phyloP scores from a whole-genome alignment of 2,797 vertebrate species.

The Sparidentex hasta region DNA sequence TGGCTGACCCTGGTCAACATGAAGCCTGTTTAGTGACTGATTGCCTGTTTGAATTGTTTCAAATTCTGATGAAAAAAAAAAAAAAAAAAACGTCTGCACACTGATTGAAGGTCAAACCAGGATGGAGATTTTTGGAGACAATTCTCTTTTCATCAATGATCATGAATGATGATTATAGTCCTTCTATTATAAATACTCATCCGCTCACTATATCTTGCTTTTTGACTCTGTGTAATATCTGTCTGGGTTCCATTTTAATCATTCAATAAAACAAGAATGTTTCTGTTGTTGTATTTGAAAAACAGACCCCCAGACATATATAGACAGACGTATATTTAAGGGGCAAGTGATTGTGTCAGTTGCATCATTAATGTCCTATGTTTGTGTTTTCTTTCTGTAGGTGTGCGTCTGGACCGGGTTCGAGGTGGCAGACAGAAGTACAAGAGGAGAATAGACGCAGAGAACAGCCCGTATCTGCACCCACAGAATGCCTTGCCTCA shows the following conservation, averaged over 20 bases:
- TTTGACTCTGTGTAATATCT: not conserved
- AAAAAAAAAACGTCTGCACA: not conserved
- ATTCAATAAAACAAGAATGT: not conserved
- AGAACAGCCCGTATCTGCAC: conserved; percentile 95
- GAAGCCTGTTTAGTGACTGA: not conserved
- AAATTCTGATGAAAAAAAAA: not conserved
- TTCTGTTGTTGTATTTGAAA: not conserved
- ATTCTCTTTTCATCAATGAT: not conserved
- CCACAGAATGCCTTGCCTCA: conserved; percentile 92
- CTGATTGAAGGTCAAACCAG: not conserved
- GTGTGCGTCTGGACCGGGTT: conserved; percentile 96
- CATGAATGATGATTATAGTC: not conserved
- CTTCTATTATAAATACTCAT: not conserved
- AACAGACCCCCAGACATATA: not conserved
- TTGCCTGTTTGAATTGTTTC: not conserved
- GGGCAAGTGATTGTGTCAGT: not conserved
- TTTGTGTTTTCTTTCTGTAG: conserved; percentile 72
- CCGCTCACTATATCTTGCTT: not conserved
- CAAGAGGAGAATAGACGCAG: conserved; percentile 96
- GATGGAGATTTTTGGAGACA: not conserved
- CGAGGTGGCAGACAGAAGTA: conserved; percentile 98
- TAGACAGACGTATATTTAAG: conserved; percentile 18
- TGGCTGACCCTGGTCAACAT: not conserved
- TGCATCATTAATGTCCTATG: conserved; percentile 32
- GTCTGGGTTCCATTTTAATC: not conserved